Percentiles rank a stretch among this genome's conserved stretches.
Conservation (phyloP, 2,797 vertebrate species). For the Rhinella marina region DNA sequence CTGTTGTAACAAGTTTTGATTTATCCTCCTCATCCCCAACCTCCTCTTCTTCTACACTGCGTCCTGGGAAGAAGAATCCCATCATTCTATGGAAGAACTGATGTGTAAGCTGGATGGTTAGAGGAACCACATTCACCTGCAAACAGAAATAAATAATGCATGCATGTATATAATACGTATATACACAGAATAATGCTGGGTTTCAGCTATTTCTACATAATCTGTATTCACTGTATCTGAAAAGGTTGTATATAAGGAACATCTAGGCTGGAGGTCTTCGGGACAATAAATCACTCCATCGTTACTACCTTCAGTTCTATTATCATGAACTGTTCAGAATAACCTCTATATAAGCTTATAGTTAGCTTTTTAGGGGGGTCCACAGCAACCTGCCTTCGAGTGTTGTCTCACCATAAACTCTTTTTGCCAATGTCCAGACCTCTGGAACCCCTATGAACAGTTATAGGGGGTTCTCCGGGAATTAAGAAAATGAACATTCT, state of each 20-base stretch:
- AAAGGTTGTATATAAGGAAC: background rate
- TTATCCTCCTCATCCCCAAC: constrained; percentile 97
- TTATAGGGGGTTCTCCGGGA: no score
- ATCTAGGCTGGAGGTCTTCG: no score
- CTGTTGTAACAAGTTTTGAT: constrained; percentile 94
- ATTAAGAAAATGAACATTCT: no score
- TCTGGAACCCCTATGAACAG: no score
- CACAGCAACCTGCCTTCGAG: no score
- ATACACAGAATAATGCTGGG: background rate
- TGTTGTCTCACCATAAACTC: no score
- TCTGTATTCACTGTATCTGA: background rate
- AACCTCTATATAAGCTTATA: no score
- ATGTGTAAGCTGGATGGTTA: constrained; percentile 98
- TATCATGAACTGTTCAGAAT: no score
- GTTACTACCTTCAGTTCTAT: no score
- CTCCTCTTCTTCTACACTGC: constrained; percentile 96
- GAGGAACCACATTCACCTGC: constrained; percentile 96
- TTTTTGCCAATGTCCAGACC: no score
- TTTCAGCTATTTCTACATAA: background rate
- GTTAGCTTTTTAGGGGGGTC: no score
- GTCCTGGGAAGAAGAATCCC: constrained; percentile 98
- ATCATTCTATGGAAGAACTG: constrained; percentile 99
- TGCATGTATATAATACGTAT: background rate
- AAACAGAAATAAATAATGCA: background rate
- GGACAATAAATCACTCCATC: no score